Conservation (phyloP, 2,888 invertebrate species). For the Scrobipalpa atriplicella region DNA sequence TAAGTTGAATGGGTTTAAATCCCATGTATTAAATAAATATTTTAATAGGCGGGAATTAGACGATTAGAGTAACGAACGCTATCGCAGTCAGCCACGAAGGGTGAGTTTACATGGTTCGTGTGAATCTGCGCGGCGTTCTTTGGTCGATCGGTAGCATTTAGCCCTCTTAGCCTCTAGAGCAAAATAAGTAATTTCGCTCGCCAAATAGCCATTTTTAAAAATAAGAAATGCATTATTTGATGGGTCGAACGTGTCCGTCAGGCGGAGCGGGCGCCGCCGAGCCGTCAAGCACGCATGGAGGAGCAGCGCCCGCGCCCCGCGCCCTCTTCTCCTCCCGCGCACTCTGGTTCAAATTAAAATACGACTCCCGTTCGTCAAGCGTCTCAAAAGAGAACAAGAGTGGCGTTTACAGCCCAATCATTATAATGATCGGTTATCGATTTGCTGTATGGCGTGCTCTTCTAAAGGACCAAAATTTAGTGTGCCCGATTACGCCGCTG, state of each 20-base stretch:
- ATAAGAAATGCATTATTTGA: constrained; percentile 41
- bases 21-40: background rate
- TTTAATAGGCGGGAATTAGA: background rate
- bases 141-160: constrained; percentile 12
- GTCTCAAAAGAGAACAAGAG: constrained; percentile 65
- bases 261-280: constrained; percentile 34
- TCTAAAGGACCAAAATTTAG: constrained; percentile 76
- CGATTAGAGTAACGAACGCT: background rate
- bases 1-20: background rate
- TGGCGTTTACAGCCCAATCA: constrained; percentile 77
- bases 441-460: constrained; percentile 75
- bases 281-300: constrained; percentile 31
- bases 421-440: constrained; percentile 81
- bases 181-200: constrained; percentile 30
- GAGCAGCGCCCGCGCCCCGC: constrained; percentile 10
- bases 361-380: constrained; percentile 75
- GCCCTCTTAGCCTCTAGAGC: constrained; percentile 41
- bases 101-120: constrained; percentile 22
- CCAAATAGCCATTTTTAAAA: constrained; percentile 32
- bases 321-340: constrained; percentile 7
- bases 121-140: constrained; percentile 31
- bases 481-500: constrained; percentile 68
- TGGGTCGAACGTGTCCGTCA: constrained; percentile 37
- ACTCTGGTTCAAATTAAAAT: constrained; percentile 52
- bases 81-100: background rate